These are phyloP conservation scores for Aquatica leii DNA, from an alignment of 2,888 invertebrate species.

Conservation along the genomic window DNA sequence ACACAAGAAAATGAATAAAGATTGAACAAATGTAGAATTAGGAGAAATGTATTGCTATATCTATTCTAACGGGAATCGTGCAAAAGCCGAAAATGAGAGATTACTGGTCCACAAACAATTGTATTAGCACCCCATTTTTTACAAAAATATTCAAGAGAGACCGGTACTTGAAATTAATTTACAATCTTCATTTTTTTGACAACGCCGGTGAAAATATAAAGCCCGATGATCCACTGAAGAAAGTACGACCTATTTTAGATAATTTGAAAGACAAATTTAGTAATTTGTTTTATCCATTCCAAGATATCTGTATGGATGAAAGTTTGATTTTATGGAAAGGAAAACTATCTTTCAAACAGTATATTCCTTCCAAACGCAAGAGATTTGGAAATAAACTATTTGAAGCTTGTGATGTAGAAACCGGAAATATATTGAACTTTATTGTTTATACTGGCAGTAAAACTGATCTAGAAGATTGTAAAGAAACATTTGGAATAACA, in stretches of 20 bases:
- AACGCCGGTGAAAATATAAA: not conserved
- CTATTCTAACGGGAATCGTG: not conserved
- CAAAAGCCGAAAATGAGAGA: not conserved
- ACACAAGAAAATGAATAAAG: not conserved
- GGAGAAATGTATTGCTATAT: not conserved
- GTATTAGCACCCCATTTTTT: not conserved
- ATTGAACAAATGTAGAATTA: not conserved
- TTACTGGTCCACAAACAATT: constrained; percentile 2
- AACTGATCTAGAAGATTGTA: constrained; percentile 2
- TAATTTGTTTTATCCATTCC: too few relatives aligned
- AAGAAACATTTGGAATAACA: constrained; percentile 5
- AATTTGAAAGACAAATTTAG: constrained; percentile 2
- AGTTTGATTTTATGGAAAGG: too few relatives aligned
- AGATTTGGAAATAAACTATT: too few relatives aligned
- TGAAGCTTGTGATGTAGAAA: not conserved
- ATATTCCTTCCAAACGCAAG: too few relatives aligned
- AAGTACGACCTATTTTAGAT: not conserved
- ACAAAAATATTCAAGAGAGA: too few relatives aligned
- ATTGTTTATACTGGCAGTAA: not conserved
- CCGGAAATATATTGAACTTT: not conserved
- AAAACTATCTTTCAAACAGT: too few relatives aligned
- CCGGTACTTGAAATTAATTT: not conserved
- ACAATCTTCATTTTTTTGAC: constrained; percentile 2
- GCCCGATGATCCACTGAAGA: not conserved
- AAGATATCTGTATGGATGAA: too few relatives aligned